Percentiles rank a stretch among this genome's conserved stretches.
phyloP scores from a whole-genome alignment of 2,797 vertebrate species.

The Cygnus olor region DNA sequence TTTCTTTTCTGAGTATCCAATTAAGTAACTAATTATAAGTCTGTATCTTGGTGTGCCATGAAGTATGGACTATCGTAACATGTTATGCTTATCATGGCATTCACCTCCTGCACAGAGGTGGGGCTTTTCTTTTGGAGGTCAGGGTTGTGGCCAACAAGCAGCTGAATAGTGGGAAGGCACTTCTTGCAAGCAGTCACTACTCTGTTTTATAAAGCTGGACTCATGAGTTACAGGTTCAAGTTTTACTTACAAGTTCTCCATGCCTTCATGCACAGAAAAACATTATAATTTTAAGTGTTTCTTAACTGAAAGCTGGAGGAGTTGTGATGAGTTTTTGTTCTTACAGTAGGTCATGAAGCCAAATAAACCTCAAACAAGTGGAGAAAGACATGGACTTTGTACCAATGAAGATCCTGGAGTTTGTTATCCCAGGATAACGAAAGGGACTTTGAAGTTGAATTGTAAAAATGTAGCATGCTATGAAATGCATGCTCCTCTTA shows the following conservation, averaged over 20 bases:
- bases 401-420: neutral
- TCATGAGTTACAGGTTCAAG: neutral
- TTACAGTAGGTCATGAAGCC: neutral
- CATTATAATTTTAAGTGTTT: neutral
- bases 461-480: neutral
- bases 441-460: neutral
- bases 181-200: neutral
- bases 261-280: neutral
- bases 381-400: neutral
- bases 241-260: neutral
- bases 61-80: neutral
- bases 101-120: neutral
- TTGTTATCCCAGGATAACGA: neutral
- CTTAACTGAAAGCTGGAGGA: neutral
- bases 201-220: neutral
- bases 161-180: neutral
- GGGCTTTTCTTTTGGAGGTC: neutral
- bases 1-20: neutral
- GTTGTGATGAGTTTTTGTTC: neutral
- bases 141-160: neutral
- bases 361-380: neutral
- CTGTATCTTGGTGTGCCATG: neutral
- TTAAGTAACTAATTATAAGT: neutral
- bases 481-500: neutral
- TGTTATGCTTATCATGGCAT: neutral